Evolutionary conservation across 1,140 invertebrate species (phyloP), one percentile per base, ranked within the genome.

Genomic region (Solenopsis fugax): DNA sequence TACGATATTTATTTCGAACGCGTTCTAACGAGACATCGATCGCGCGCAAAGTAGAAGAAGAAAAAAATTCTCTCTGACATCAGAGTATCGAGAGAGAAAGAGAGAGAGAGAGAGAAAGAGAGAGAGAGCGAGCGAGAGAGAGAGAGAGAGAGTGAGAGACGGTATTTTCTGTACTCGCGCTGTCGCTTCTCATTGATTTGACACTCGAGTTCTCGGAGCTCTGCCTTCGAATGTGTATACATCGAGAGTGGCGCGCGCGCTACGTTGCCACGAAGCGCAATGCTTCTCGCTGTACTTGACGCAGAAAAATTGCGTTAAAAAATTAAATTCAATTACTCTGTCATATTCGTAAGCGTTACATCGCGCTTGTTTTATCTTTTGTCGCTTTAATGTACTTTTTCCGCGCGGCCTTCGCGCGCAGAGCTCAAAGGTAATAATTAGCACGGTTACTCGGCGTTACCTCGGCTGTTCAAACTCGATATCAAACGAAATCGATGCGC

Each of bases 21-120:
- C 41, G 69, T 62, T 84, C 48, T 82, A 72, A 82, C 52, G 41
- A 82, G 67, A 82, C 52, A 67, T 80, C 78, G 80, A 72, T 82
- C 41, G 67, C 13, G 77, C 50, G 75, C 72, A 41, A 75, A 60
- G 54, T 60, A 69, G 65, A 1, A 37, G 67, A 21, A 16, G 54
- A 45, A 34, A 58, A 24, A 73, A n/a, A 58, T 64, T 60, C 54
- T 9, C 29, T 41, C 41, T 37, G 69, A 73, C 24, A 50, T 72
- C 78, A 13, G 13, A 10, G 21, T 37, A 37, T 78, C 45, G 76
- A 7, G 29, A 37, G 7, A 65, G 60, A 34, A 29, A 58, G 21
- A 58, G 24, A 12, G 10, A 60, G 41, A 73, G 18, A 21, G 34
- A 37, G 13, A 64, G 18, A 5, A 3, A 65, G 60, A 34, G 60